A percentile compares a stretch with the other conserved stretches of the same genome.
Evolutionary conservation across 1,140 invertebrate genomes (phyloP).

Genomic region (Drosophila ambigua): DNA sequence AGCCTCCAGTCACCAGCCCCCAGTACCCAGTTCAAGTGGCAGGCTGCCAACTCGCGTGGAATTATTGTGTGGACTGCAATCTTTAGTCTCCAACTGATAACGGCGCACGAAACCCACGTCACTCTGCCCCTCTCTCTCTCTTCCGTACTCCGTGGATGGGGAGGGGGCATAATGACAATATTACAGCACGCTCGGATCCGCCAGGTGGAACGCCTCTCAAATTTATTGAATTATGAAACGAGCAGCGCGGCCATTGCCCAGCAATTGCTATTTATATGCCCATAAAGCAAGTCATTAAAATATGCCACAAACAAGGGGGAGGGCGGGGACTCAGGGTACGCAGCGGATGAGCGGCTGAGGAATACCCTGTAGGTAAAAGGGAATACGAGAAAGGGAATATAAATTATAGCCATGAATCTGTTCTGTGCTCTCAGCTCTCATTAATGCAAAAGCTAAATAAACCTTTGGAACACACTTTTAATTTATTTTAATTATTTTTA

Average conservation of each 20-base stretch:
- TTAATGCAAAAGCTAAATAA: too few relatives aligned
- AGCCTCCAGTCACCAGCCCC: too few relatives aligned
- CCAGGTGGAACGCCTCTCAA: slow-evolving; percentile 51
- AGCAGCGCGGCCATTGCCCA: slow-evolving; percentile 11
- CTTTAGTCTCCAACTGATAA: slow-evolving; percentile 49
- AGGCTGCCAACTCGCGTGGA: slow-evolving; percentile 5
- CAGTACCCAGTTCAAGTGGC: background rate
- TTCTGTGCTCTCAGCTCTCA: too few relatives aligned
- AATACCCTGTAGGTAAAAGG: slow-evolving; percentile 19
- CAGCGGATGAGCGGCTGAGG: background rate
- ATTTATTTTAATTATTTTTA: too few relatives aligned
- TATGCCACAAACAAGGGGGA: background rate
- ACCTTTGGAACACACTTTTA: too few relatives aligned
- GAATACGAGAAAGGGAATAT: too few relatives aligned
- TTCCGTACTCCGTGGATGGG: background rate
- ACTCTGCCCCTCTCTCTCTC: background rate
- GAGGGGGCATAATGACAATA: slow-evolving; percentile 59
- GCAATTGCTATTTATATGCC: slow-evolving; percentile 45
- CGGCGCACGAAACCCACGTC: slow-evolving; percentile 31
- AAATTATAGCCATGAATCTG: too few relatives aligned
- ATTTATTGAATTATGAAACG: slow-evolving; percentile 57
- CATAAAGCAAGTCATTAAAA: slow-evolving; percentile 51
- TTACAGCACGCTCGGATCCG: slow-evolving; percentile 29
- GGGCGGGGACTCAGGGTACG: background rate
- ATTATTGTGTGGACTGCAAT: slow-evolving; percentile 37